Evolutionary conservation across 2,797 vertebrate genomes (phyloP), one percentile per base, ranked within the genome.

Genomic region (Hoplostethus mediterraneus): DNA sequence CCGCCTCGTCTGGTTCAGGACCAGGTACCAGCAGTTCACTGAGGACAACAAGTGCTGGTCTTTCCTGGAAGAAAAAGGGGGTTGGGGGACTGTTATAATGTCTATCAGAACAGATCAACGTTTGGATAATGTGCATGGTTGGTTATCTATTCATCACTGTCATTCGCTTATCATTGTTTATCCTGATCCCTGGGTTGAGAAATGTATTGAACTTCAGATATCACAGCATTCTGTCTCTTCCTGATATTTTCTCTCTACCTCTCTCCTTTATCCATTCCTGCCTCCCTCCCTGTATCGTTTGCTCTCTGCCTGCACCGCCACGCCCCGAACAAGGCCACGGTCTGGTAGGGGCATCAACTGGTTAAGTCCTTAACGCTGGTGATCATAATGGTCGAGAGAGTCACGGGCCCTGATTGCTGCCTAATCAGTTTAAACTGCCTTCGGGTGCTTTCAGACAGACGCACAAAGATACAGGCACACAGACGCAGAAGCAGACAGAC

Each of bases 1-100:
- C 4, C 97, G 93, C 3, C 98, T 94, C 0, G 97, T 99, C 93
- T 99, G 98, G 21, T 97, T 97, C 87, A 99, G 92, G n/a, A 99
- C 94, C 90, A 99, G 88, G 90, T 99, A 99, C 98, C 98, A 99
- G 89, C 97, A 98, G 95, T 98, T 99, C 62, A 99, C 97, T 0
- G 98, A 96, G 0, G 98, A 99, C 31, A 99, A 94, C 2, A 99
- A 95, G 82, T 99, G 97, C 71, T 99, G 98, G 84, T 99, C 98
- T 81, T 99, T 99, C 93, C 98, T 99, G 77, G 16, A 85, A 66
- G 3, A 47, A 68, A 45, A 71, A 9, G 33, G 71, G 5, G 17
- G 51, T 52, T 10, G 42, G 17, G 45, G 2, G 14, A 14, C 4
- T 52, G 66, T 85, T 67, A 61, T 38, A 56, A 59, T 5, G 13